Base-by-base conservation (phyloP, 2,113 vertebrate species). In the Saccopteryx bilineata region DNA sequence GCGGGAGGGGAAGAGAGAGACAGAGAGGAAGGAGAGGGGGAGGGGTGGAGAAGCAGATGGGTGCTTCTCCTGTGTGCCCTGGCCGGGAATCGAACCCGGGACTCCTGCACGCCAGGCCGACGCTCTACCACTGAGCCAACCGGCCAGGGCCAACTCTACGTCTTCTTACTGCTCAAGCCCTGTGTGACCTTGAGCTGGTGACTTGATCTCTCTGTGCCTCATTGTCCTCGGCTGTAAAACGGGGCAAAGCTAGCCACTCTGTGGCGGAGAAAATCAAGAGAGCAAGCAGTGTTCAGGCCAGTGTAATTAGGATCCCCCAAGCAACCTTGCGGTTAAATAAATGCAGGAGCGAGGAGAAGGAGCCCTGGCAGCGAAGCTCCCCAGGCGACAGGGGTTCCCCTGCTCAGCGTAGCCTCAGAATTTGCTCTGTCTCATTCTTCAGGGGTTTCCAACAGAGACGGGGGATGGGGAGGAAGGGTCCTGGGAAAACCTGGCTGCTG, bases 291-390 rank as follows among this genome's bases (percentile, higher is more conserved):
- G 4, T 71, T 14, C 33, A 5, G 17, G 39, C 19, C 46, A 23
- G 15, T 23, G 46, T 23, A 13, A 13, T 46, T 11, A 28, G 24
- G 46, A 14, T 3, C 23, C 60, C 39, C 46, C 9, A 5, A 50
- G 65, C 9, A 14, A 1, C 31, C 50, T 7, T 11, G 5, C 1
- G 2, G 65, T 1, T 7, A 7, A 33, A 52, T 7, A 7, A 33
- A 52, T 1, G 24, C 50, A 46, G 79, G 31, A 52, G 28, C 24
- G 14, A 31, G 7, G 0, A 6, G 4, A 3, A 63, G 15, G 17
- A 5, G 19, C 9, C 1, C 7, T 3, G 7, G 61, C n/a, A 5
- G 14, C 0, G 61, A 26, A 5, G 14, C 0, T 9, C 46, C 17
- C 31, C 63, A 2, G 15, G 21, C 39, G 39, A 39, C n/a, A 50